phyloP scores from a whole-genome alignment of 2,113 vertebrate genomes.

The Sinocyclocheilus rhinocerous region DNA sequence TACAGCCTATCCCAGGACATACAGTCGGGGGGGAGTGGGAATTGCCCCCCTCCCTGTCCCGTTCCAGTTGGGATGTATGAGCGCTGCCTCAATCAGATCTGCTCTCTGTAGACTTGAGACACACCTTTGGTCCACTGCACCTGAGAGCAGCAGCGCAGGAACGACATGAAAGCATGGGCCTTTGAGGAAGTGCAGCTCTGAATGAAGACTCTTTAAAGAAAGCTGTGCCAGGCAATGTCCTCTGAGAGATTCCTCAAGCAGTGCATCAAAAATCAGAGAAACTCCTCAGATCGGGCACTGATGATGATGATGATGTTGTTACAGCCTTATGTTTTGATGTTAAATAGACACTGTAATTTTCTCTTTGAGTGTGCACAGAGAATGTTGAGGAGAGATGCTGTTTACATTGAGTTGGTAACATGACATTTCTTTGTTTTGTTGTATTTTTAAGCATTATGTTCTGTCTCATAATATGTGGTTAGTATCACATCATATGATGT shows the following conservation, averaged over 20 bases:
- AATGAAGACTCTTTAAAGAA: neutral
- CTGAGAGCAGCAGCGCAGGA: neutral
- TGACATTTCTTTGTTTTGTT: neutral
- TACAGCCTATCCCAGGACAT: conserved; percentile 68
- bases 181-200: neutral
- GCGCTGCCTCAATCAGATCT: conserved; percentile 72
- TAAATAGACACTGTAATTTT: neutral
- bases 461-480: neutral
- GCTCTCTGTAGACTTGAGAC: conserved; percentile 69
- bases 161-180: neutral
- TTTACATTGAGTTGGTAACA: conserved; percentile 62
- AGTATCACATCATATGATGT: neutral
- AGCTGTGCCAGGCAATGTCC: neutral
- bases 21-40: conserved; percentile 51
- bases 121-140: neutral
- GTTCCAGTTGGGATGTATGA: conserved; percentile 68
- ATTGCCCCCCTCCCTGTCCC: conserved; percentile 60
- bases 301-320: neutral
- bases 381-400: conserved; percentile 42
- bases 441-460: neutral
- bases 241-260: neutral
- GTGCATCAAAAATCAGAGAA: neutral
- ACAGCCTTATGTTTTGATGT: conserved; percentile 13
- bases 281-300: neutral
- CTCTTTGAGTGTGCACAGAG: neutral